Conservation (phyloP, 2,888 invertebrate species). For the Leucoma salicis region DNA sequence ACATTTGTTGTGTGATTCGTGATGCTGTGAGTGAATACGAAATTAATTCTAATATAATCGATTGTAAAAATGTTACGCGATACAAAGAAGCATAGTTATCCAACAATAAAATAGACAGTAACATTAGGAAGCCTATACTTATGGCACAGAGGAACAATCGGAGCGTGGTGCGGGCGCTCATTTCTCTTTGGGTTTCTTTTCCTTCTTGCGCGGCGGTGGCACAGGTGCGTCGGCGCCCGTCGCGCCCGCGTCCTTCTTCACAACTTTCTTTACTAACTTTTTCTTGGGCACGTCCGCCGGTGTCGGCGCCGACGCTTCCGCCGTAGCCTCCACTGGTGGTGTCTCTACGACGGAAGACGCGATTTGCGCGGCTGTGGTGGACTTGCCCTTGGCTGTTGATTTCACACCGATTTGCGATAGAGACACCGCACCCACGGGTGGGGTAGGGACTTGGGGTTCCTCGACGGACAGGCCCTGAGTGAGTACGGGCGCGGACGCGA, state of each 20-base stretch:
- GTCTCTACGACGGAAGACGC: constrained; percentile 62
- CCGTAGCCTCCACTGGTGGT: constrained; percentile 12
- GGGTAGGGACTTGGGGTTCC: constrained; percentile 69
- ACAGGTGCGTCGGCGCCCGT: constrained; percentile 67
- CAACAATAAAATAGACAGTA: constrained; percentile 63
- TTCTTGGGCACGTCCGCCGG: constrained; percentile 57
- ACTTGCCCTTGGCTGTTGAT: constrained; percentile 50
- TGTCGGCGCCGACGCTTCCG: constrained; percentile 11
- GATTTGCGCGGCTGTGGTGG: constrained; percentile 64
- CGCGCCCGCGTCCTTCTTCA: constrained; percentile 70
- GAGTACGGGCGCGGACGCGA: constrained; percentile 30
- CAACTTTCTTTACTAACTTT: constrained; percentile 73
- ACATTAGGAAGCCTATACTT: constrained; percentile 62
- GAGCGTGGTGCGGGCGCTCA: constrained; percentile 59
- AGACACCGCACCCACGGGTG: constrained; percentile 77
- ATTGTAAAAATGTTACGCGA: constrained; percentile 55
- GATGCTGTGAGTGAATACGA: constrained; percentile 41
- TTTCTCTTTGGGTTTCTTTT: constrained; percentile 80
- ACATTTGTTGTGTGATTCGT: constrained; percentile 51
- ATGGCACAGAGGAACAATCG: constrained; percentile 76
- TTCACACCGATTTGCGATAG: constrained; percentile 76
- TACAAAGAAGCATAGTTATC: constrained; percentile 69
- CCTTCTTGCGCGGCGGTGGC: constrained; percentile 80
- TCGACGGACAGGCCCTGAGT: constrained; percentile 53
- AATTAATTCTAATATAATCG: constrained; percentile 55